These are phyloP conservation scores for Macaca mulatta DNA, from an alignment of 2,113 vertebrate genomes.

Conservation along the genomic window DNA sequence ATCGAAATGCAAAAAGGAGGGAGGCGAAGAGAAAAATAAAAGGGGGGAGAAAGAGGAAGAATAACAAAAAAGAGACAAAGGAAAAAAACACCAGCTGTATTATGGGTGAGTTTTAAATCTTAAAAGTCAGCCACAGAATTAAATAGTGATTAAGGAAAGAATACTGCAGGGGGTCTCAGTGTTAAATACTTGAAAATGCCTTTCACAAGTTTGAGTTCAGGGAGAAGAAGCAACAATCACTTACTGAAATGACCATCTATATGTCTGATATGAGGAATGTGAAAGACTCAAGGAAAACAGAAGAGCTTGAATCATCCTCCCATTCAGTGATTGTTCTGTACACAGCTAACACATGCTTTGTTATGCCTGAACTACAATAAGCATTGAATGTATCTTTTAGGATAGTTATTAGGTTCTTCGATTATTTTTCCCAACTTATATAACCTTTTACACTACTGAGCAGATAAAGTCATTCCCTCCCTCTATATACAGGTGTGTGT, in stretches of 20 bases:
- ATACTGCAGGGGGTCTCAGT: background rate
- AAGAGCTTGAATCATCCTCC: background rate
- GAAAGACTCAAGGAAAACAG: background rate
- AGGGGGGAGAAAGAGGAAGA: background rate
- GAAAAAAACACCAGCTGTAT: background rate
- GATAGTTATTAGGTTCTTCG: background rate
- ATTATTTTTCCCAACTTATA: background rate
- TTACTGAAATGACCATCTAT: background rate
- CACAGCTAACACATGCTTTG: background rate
- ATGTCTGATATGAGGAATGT: background rate
- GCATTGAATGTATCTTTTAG: background rate
- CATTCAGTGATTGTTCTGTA: background rate
- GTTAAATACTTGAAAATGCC: background rate
- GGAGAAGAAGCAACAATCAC: background rate
- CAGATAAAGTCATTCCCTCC: background rate
- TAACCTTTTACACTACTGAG: background rate
- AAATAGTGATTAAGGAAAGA: background rate
- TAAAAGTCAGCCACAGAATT: background rate
- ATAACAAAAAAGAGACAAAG: background rate
- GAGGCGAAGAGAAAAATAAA: background rate
- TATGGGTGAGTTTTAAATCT: background rate
- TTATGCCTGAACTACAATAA: background rate
- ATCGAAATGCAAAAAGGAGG: background rate
- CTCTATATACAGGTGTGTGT: background rate
- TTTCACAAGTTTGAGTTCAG: background rate